Evolutionary conservation across 1,140 invertebrate species (phyloP).

Genomic region (Chironomus striatipennis): DNA sequence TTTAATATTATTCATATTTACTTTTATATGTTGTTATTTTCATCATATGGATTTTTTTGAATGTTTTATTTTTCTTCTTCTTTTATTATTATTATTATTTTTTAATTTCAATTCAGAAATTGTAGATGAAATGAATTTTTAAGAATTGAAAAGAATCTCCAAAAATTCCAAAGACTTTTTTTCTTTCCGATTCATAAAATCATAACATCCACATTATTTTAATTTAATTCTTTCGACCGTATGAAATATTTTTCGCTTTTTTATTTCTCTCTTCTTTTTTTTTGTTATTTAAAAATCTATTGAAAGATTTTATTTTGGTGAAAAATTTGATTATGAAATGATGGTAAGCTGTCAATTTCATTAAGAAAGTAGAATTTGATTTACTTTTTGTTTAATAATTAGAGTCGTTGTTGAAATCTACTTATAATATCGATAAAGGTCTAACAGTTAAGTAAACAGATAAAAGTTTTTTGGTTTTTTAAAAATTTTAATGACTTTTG

Average conservation of each 20-base stretch:
- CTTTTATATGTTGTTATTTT: neutral
- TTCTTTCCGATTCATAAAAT: no score
- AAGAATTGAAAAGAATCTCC: no score
- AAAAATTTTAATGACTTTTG: neutral
- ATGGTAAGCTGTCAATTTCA: neutral
- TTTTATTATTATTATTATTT: no score
- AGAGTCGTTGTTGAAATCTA: constrained; percentile 7
- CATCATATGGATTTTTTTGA: neutral
- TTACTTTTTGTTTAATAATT: neutral
- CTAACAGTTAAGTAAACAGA: constrained; percentile 7
- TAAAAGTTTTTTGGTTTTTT: neutral
- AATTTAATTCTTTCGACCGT: neutral
- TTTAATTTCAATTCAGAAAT: no score
- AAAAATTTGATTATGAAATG: neutral
- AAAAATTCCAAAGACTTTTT: no score
- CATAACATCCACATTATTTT: neutral
- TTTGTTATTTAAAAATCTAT: no score
- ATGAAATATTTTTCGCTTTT: neutral
- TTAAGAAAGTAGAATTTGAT: neutral
- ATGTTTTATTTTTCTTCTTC: neutral
- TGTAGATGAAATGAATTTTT: no score
- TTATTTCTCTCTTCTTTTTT: no score
- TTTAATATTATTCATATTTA: neutral
- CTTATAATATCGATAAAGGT: constrained; percentile 9
- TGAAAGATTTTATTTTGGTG: neutral